Evolutionary conservation across 2,888 invertebrate genomes (phyloP).

Genomic region (Drosophila pseudotakahashii): DNA sequence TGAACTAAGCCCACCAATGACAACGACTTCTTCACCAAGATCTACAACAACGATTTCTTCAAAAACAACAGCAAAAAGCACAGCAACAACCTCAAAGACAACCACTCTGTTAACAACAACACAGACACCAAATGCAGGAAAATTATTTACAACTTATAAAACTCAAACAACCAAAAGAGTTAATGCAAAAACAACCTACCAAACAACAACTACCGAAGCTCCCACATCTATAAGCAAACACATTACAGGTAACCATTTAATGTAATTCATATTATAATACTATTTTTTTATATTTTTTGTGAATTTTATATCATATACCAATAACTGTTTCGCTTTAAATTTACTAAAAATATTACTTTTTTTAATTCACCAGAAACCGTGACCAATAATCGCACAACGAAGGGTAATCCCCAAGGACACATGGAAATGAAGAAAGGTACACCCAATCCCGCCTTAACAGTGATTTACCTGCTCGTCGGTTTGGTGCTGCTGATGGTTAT

Average conservation of each 20-base stretch:
- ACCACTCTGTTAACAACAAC: slow-evolving; percentile 21
- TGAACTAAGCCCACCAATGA: not conserved
- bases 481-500: slow-evolving; percentile 39
- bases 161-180: not conserved
- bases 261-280: not conserved
- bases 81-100: slow-evolving; percentile 15
- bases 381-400: slow-evolving; percentile 10
- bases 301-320: too few relatives aligned
- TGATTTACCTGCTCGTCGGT: slow-evolving; percentile 45
- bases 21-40: not conserved
- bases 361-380: not conserved
- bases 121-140: not conserved
- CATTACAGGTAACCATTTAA: slow-evolving; percentile 3
- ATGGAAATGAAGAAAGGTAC: slow-evolving; percentile 2
- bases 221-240: not conserved
- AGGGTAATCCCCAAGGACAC: slow-evolving; percentile 37
- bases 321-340: slow-evolving; percentile 10
- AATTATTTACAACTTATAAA: not conserved
- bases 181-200: not conserved
- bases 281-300: too few relatives aligned
- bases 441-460: slow-evolving; percentile 31
- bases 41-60: slow-evolving; percentile 7
- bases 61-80: slow-evolving; percentile 1
- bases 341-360: not conserved
- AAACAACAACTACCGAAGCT: not conserved